Percentiles rank a stretch among this genome's conserved stretches.
These are phyloP conservation scores for Drosophila melanica DNA, from an alignment of 1,140 invertebrate species.

Conservation along the genomic window DNA sequence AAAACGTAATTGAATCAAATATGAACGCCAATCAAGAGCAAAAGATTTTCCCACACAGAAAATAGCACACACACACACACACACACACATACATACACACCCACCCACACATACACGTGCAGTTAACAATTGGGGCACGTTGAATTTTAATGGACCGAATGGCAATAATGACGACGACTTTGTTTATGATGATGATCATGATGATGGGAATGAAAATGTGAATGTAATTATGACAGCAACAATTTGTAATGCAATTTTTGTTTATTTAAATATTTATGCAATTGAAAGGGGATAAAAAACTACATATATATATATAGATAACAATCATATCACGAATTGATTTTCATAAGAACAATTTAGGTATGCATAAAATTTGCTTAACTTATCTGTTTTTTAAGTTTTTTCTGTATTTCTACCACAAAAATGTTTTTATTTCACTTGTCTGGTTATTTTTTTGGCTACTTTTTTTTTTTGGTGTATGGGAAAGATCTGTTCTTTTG, in stretches of 20 bases:
- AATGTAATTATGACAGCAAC: conserved; percentile 9
- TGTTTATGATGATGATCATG: conserved; percentile 14
- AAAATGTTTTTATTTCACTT: neutral
- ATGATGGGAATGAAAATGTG: conserved; percentile 13
- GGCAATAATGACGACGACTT: conserved; percentile 24
- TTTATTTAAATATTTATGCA: conserved; percentile 1
- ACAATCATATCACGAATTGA: conserved; percentile 4
- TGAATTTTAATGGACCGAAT: conserved; percentile 59
- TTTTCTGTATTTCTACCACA: neutral
- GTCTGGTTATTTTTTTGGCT: neutral
- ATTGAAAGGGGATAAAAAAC: neutral
- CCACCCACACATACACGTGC: conserved; percentile 13
- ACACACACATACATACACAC: conserved; percentile 8
- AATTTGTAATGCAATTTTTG: conserved; percentile 30
- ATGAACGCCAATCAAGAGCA: conserved; percentile 66
- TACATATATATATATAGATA: neutral
- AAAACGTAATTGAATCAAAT: conserved; percentile 61
- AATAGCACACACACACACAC: conserved; percentile 5
- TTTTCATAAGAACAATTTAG: neutral
- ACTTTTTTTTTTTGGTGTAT: neutral
- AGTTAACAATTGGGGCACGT: conserved; percentile 66
- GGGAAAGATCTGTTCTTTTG: conserved; percentile 37
- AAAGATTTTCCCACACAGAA: conserved; percentile 43
- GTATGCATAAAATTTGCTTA: conserved; percentile 21
- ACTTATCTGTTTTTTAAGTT: neutral